These are phyloP conservation scores for Micrasema longulum DNA, from an alignment of 1,140 invertebrate genomes.

Conservation along the genomic window DNA sequence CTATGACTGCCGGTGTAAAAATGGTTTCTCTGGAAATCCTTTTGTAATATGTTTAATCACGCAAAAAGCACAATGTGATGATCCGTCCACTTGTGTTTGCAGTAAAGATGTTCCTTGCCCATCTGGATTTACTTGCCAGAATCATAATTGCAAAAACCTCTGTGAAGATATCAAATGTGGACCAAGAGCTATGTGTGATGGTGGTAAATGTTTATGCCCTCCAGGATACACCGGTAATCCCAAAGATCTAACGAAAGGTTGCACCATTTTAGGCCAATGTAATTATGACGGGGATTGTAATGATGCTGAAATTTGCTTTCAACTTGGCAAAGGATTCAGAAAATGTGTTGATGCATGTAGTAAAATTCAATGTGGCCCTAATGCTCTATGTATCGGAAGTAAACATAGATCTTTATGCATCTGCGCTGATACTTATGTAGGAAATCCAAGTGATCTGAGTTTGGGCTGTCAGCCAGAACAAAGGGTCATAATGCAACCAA, in stretches of 20 bases:
- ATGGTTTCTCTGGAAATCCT: slow-evolving; percentile 86
- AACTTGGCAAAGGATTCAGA: slow-evolving; percentile 78
- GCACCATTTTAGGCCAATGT: slow-evolving; percentile 78
- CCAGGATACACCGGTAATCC: slow-evolving; percentile 84
- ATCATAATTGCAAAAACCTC: slow-evolving; percentile 77
- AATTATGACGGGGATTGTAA: slow-evolving; percentile 84
- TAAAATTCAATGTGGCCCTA: slow-evolving; percentile 90
- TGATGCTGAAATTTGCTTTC: slow-evolving; percentile 87
- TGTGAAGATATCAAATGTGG: slow-evolving; percentile 83
- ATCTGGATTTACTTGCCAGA: slow-evolving; percentile 77
- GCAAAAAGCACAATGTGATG: slow-evolving; percentile 75
- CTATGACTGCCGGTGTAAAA: slow-evolving; percentile 88
- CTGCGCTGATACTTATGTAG: slow-evolving; percentile 82
- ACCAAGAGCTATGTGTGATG: slow-evolving; percentile 83
- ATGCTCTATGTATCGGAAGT: slow-evolving; percentile 85
- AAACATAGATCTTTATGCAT: slow-evolving; percentile 87
- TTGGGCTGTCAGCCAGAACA: slow-evolving; percentile 80
- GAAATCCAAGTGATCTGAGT: slow-evolving; percentile 82
- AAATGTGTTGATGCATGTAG: slow-evolving; percentile 89
- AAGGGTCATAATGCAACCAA: slow-evolving; percentile 62
- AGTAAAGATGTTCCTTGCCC: slow-evolving; percentile 78
- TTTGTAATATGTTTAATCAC: slow-evolving; percentile 81
- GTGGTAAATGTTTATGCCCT: slow-evolving; percentile 83
- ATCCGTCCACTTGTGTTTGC: slow-evolving; percentile 78
- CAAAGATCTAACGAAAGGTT: slow-evolving; percentile 76